Conservation (phyloP, 2,113 vertebrate genomes). For the Orthonyx spaldingii region DNA sequence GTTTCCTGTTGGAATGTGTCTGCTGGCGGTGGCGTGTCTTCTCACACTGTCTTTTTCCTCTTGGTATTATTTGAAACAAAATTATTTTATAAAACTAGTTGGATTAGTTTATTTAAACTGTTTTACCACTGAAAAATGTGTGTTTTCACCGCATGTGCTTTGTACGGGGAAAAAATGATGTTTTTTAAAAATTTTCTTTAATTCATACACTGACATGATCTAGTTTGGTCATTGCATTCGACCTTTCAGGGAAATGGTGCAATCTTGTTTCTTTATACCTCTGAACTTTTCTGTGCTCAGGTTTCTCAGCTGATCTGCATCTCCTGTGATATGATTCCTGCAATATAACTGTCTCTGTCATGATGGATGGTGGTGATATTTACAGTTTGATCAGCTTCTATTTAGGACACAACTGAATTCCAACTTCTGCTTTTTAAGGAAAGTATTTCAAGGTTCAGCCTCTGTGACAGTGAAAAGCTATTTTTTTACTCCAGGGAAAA, state of each 20-base stretch:
- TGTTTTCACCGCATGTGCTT: not conserved
- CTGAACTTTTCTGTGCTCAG: not conserved
- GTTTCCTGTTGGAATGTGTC: not conserved
- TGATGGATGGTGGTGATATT: not conserved
- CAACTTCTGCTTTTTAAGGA: not conserved
- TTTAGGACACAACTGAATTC: not conserved
- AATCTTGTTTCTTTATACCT: not conserved
- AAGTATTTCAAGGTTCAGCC: not conserved
- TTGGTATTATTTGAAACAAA: not conserved
- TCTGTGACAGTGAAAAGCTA: not conserved
- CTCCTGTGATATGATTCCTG: not conserved
- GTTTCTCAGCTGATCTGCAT: not conserved
- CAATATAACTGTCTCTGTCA: not conserved
- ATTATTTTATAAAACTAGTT: not conserved
- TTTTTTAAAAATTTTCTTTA: not conserved
- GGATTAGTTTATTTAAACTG: not conserved
- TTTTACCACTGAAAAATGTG: not conserved
- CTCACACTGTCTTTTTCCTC: not conserved
- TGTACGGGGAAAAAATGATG: fast-evolving
- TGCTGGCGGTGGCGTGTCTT: fast-evolving
- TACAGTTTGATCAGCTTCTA: not conserved
- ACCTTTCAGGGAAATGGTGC: not conserved
- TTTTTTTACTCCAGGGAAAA: not conserved
- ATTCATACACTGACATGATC: not conserved
- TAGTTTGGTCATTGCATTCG: not conserved